Evolutionary conservation across 2,888 invertebrate species (phyloP).

Genomic region (Euproctis similis): DNA sequence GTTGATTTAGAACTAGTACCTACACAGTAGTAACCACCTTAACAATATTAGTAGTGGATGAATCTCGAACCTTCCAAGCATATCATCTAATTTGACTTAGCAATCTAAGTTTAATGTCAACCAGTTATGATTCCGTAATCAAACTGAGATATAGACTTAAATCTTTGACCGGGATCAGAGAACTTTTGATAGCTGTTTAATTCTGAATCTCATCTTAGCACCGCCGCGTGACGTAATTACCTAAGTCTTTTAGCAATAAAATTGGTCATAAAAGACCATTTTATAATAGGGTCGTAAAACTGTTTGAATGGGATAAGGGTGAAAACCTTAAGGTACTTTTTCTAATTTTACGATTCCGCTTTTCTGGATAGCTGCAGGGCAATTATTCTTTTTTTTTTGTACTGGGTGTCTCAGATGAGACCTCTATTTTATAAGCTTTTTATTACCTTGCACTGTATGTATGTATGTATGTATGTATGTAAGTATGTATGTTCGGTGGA

Average conservation of each 20-base stretch:
- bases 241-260: conserved; percentile 73
- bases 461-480: too few relatives aligned
- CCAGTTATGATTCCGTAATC: conserved; percentile 25
- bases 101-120: conserved; percentile 4
- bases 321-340: conserved; percentile 41
- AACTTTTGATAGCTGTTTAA: conserved; percentile 64
- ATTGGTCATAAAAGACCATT: conserved; percentile 69
- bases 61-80: too few relatives aligned
- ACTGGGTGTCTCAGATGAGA: background rate
- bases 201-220: conserved; percentile 58
- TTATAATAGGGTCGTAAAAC: conserved; percentile 72
- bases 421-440: too few relatives aligned
- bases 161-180: conserved; percentile 55
- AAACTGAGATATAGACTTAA: conserved; percentile 27
- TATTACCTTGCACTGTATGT: too few relatives aligned
- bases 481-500: too few relatives aligned
- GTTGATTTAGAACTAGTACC: too few relatives aligned
- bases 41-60: too few relatives aligned
- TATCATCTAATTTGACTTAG: too few relatives aligned
- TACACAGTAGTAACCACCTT: too few relatives aligned
- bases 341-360: conserved; percentile 58
- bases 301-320: conserved; percentile 42
- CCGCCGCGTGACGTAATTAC: conserved; percentile 66
- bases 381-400: conserved; percentile 27
- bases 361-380: conserved; percentile 48